These are phyloP conservation scores for Panzeria rudis DNA, from an alignment of 2,888 invertebrate genomes.

Conservation along the genomic window DNA sequence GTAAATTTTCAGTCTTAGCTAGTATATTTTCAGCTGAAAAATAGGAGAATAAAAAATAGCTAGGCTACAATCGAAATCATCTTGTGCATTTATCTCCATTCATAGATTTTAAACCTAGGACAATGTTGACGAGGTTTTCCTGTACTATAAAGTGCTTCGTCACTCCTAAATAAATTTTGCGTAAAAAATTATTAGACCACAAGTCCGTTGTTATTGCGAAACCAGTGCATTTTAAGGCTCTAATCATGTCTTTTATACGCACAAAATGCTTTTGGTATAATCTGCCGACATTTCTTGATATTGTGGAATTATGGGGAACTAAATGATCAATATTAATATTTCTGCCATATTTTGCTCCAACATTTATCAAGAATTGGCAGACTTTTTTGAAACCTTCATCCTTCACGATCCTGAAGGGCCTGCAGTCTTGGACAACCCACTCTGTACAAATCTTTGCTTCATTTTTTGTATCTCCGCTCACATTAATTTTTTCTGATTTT, in stretches of 20 bases:
- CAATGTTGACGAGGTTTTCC: conserved; percentile 12
- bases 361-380: not conserved
- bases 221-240: conserved; percentile 6
- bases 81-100: conserved; percentile 11
- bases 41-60: too few relatives aligned
- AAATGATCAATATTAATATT: conserved; percentile 24
- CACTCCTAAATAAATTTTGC: conserved; percentile 24
- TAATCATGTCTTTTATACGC: not conserved
- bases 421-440: conserved; percentile 10
- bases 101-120: conserved; percentile 11
- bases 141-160: conserved; percentile 26
- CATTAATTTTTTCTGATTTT: conserved; percentile 15
- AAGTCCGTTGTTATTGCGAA: conserved; percentile 16
- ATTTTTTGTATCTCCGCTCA: conserved; percentile 20
- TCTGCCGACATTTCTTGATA: conserved; percentile 23
- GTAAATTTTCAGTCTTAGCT: not conserved
- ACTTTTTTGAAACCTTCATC: conserved; percentile 24
- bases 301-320: conserved; percentile 13
- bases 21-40: not conserved
- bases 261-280: conserved; percentile 4
- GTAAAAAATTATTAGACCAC: conserved; percentile 20
- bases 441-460: conserved; percentile 24
- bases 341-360: conserved; percentile 18
- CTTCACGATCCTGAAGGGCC: not conserved
- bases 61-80: not conserved